These are phyloP conservation scores for Poeciliopsis presidionis DNA, from an alignment of 2,797 vertebrate genomes.

Conservation along the genomic window DNA sequence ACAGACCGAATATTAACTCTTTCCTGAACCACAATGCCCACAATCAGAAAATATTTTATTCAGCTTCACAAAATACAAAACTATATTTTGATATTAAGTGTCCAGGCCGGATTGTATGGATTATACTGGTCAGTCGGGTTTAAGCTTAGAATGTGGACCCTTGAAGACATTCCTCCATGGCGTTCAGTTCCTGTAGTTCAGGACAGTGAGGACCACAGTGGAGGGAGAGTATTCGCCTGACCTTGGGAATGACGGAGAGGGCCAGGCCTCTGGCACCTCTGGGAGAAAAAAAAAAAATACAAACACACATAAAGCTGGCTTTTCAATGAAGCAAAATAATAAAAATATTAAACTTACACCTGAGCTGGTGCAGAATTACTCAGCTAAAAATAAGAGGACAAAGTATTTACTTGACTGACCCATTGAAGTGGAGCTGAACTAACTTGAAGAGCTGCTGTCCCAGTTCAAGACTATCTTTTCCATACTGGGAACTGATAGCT, in stretches of 20 bases:
- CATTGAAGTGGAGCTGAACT: constrained; percentile 94
- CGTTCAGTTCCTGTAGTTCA: constrained; percentile 87
- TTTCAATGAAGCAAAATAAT: constrained; percentile 26
- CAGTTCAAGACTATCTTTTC: constrained; percentile 88
- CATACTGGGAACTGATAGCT: constrained; percentile 83
- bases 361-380: neutral
- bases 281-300: constrained; percentile 29
- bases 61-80: constrained; percentile 1
- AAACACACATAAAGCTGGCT: constrained; percentile 3
- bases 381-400: neutral
- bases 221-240: constrained; percentile 82
- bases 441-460: constrained; percentile 94
- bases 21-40: neutral
- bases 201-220: constrained; percentile 82
- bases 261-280: constrained; percentile 84
- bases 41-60: constrained; percentile 26
- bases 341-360: neutral
- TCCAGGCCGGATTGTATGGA: too few relatives aligned
- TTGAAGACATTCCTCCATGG: constrained; percentile 88
- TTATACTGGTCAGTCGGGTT: neutral
- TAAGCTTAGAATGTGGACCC: constrained; percentile 30
- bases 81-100: constrained; percentile 2
- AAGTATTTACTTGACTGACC: constrained; percentile 72
- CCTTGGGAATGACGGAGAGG: constrained; percentile 83
- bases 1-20: neutral